Percentiles rank a stretch among this genome's conserved stretches.
Evolutionary conservation across 2,113 vertebrate species (phyloP).

Genomic region (Dipodomys spectabilis): DNA sequence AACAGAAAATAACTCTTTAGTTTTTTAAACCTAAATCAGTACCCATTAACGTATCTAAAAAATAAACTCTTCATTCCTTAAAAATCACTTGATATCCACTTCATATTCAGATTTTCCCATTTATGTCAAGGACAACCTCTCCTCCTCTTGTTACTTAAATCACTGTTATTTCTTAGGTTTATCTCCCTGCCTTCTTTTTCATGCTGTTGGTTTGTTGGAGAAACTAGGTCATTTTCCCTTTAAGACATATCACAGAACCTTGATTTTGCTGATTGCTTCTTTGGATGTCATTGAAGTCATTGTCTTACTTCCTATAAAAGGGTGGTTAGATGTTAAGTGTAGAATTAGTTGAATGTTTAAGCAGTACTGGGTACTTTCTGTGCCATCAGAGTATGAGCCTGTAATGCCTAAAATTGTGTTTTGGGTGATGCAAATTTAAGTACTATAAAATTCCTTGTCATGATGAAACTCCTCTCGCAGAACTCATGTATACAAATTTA

Average conservation of each 20-base stretch:
- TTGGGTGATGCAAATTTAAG: conserved; percentile 1
- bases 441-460: background rate
- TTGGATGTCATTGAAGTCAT: background rate
- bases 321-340: background rate
- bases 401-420: background rate
- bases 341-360: conserved; percentile 14
- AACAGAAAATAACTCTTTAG: conserved; percentile 2
- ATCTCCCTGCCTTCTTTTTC: background rate
- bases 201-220: background rate
- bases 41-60: conserved; percentile 40
- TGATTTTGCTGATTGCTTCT: conserved; percentile 15
- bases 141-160: background rate
- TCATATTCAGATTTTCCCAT: background rate
- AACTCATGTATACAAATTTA: no score
- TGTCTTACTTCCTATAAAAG: conserved; percentile 30
- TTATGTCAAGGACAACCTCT: background rate
- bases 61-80: conserved; percentile 24
- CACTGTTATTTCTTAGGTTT: background rate
- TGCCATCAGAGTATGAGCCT: background rate
- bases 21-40: conserved; percentile 18
- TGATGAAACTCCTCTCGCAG: no score
- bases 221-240: background rate
- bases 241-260: background rate
- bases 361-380: background rate
- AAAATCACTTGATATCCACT: conserved; percentile 20